phyloP scores from a whole-genome alignment of 2,888 invertebrate species.

The Sesamia inferens region DNA sequence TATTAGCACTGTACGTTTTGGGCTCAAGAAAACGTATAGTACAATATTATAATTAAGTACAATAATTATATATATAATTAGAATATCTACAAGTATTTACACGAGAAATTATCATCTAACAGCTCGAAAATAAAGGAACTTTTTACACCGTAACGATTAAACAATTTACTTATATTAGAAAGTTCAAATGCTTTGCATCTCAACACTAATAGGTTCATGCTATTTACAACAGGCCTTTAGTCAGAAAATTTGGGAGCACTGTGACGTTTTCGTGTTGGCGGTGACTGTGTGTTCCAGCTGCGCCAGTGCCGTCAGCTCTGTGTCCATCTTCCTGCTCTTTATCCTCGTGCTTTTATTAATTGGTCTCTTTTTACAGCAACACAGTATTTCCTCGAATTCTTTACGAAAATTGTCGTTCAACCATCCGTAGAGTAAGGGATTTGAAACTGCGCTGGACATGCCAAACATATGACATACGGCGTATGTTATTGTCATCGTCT shows the following conservation, averaged over 20 bases:
- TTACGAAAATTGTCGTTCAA: slow-evolving; percentile 98
- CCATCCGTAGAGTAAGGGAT: slow-evolving; percentile 97
- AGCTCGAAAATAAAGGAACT: slow-evolving; percentile 76
- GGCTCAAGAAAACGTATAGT: slow-evolving; percentile 87
- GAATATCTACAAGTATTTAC: slow-evolving; percentile 62
- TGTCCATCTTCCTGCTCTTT: slow-evolving; percentile 85
- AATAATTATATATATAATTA: slow-evolving; percentile 53
- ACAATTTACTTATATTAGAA: slow-evolving; percentile 71
- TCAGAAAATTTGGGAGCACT: slow-evolving; percentile 90
- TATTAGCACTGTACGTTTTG: slow-evolving; percentile 83
- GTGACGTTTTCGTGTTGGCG: slow-evolving; percentile 86
- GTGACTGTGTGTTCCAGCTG: slow-evolving; percentile 86
- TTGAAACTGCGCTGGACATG: slow-evolving; percentile 97
- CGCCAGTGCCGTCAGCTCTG: slow-evolving; percentile 84
- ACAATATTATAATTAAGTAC: slow-evolving; percentile 70
- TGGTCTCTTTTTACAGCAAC: slow-evolving; percentile 87
- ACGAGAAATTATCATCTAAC: slow-evolving; percentile 62
- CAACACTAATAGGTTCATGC: slow-evolving; percentile 80
- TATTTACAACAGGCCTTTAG: slow-evolving; percentile 88
- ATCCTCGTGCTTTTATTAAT: slow-evolving; percentile 77
- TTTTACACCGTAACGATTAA: slow-evolving; percentile 76
- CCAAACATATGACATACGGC: slow-evolving; percentile 91
- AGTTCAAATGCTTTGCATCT: slow-evolving; percentile 84
- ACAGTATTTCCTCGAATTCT: slow-evolving; percentile 95
- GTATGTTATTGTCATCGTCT: slow-evolving; percentile 90